Base-by-base conservation (phyloP, 2,113 vertebrate genomes). In the Paraplagusia blochii region DNA sequence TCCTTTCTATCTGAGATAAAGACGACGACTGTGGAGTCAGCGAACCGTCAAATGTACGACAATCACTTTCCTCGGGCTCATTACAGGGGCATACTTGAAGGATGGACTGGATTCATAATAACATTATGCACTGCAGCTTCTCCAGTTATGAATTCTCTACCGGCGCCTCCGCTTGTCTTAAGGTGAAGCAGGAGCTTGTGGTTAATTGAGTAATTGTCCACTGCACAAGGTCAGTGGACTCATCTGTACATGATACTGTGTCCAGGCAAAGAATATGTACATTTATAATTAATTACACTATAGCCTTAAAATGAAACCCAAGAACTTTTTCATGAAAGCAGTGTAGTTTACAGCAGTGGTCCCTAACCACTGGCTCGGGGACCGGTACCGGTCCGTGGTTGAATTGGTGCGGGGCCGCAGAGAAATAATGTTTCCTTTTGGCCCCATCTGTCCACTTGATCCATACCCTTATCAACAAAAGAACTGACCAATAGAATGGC, bases 11-110 rank as follows among this genome's bases (percentile, higher is more conserved):
- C 14, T 40, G 72, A 74, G 80, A 83, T 79, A 83, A 85, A 83
- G 80, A 87, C 81, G 82, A 83, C 79, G 80, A 77, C 74, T 75
- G 63, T 66, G 70, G 77, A 84, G 73, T 63, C 79, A 66, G 80
- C 50, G 60, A 82, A 69, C 72, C 83, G 50, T 76, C 78, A 82
- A 85, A 82, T 83, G 85, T 83, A 76, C 13, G 67, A 80, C 78
- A 82, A 76, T 87, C 81, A 77, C 67, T 83, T 74, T 75, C 79
- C 63, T 72, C 72, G 38, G 58, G 74, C 81, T 85, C 75, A 68
- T 85, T 83, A 79, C 69, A 76, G 69, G 52, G 53, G 70, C 50
- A 8, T 62, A 72, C 68, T 51, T 43, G 50, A 42, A 59, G 68
- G 40, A 46, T 55, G 10, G 61, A 42, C 62, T 43, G n/a, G 69